These are phyloP conservation scores for Nothoprocta perdicaria DNA, from an alignment of 2,113 vertebrate species.

Conservation along the genomic window DNA sequence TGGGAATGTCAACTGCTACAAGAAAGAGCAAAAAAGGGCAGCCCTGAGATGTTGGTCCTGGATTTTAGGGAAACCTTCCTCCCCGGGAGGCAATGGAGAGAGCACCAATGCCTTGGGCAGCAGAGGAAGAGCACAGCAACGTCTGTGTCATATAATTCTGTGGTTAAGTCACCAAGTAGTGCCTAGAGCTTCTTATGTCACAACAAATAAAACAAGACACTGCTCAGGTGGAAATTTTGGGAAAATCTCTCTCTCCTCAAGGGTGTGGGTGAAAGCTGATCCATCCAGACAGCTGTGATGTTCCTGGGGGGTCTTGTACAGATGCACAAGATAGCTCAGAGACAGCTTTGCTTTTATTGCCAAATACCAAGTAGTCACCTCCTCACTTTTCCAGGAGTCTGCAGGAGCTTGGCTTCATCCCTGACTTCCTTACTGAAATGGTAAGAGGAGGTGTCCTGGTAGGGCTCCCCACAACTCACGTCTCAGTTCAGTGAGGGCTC, in stretches of 20 bases:
- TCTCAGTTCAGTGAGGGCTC: not conserved
- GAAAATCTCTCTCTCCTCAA: not conserved
- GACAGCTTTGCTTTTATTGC: not conserved
- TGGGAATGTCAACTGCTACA: not conserved
- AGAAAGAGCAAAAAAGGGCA: not conserved
- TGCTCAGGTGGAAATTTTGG: not conserved
- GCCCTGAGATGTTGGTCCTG: not conserved
- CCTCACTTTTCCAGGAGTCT: not conserved
- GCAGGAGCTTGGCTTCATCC: not conserved
- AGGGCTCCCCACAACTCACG: not conserved
- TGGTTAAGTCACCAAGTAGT: not conserved
- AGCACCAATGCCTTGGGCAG: no score
- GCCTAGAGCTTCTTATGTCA: not conserved
- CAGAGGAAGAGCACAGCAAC: not conserved
- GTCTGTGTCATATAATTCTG: not conserved
- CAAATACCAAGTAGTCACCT: not conserved
- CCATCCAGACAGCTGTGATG: not conserved
- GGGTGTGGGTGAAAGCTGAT: not conserved
- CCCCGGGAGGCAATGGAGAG: not conserved
- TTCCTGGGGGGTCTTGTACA: not conserved
- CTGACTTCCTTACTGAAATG: not conserved
- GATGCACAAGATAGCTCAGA: not conserved
- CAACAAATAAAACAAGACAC: not conserved
- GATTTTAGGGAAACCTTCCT: not conserved
- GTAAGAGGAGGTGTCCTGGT: not conserved